phyloP scores from a whole-genome alignment of 35 echinoderm and acorn worm species.

The Lytechinus variegatus region DNA sequence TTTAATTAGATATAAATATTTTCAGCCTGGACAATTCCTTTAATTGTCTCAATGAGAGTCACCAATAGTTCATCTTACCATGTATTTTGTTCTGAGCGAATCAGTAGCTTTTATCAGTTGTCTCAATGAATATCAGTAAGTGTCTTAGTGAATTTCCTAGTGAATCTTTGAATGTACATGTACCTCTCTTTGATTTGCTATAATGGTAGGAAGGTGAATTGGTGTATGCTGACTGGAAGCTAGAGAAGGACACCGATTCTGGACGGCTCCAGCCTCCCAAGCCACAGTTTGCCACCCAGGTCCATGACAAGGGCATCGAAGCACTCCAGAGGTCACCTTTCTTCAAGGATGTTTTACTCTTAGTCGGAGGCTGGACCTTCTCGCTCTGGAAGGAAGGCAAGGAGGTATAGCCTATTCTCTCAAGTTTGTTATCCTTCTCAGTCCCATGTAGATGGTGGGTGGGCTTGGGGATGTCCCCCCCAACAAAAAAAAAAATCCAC shows the following conservation, averaged over 20 bases:
- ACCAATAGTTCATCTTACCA: too few species aligned
- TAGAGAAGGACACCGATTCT: conserved; percentile 94
- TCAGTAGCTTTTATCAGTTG: too few species aligned
- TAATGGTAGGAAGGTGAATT: conserved; percentile 89
- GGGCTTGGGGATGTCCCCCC: too few species aligned
- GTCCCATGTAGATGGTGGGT: too few species aligned
- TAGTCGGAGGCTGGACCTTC: conserved; percentile 98
- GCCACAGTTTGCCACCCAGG: conserved; percentile 78
- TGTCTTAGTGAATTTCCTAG: too few species aligned
- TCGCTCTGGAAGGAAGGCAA: conserved; percentile 95
- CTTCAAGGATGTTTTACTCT: conserved; percentile 89
- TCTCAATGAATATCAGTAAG: too few species aligned
- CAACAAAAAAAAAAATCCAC: too few species aligned
- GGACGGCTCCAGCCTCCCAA: conserved; percentile 81
- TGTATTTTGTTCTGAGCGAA: too few species aligned
- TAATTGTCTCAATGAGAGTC: too few species aligned
- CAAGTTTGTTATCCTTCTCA: neutral
- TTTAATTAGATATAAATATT: too few species aligned
- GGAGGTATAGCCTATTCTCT: conserved; percentile 44
- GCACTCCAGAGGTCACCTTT: conserved; percentile 95
- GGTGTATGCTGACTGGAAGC: conserved; percentile 94
- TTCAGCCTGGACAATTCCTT: too few species aligned
- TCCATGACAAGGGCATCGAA: conserved; percentile 84
- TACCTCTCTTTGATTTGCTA: neutral
- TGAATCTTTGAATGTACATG: too few species aligned